phyloP scores from a whole-genome alignment of 2,888 invertebrate species.

The Pseudococcus viburni region DNA sequence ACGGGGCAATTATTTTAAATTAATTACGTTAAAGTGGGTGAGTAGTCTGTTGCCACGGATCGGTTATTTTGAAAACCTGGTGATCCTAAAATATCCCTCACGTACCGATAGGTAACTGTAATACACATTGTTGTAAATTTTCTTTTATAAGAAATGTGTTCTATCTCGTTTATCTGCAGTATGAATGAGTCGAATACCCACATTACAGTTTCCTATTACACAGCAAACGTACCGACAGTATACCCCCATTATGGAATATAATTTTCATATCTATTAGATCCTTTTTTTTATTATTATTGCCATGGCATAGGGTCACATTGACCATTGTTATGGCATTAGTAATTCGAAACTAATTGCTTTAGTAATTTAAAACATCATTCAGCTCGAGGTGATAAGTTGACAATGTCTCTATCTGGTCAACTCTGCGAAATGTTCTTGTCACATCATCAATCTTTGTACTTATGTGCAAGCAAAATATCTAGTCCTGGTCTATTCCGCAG shows the following conservation, averaged over 20 bases:
- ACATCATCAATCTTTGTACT: constrained; percentile 31
- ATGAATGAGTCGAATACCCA: constrained; percentile 13
- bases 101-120: not conserved
- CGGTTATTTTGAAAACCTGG: constrained; percentile 32
- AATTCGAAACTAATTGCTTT: constrained; percentile 51
- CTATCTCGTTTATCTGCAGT: constrained; percentile 35
- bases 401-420: not conserved
- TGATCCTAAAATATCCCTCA: constrained; percentile 2
- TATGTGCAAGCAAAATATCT: not conserved
- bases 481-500: not conserved
- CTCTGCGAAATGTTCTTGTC: constrained; percentile 1
- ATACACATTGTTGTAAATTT: not conserved
- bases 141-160: not conserved
- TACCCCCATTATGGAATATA: constrained; percentile 50
- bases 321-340: constrained; percentile 20
- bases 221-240: constrained; percentile 41
- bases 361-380: constrained; percentile 34
- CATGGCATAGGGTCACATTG: constrained; percentile 40
- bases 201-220: constrained; percentile 44
- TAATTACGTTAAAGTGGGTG: constrained; percentile 49
- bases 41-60: constrained; percentile 39
- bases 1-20: constrained; percentile 48
- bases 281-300: constrained; percentile 12
- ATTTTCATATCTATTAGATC: not conserved
- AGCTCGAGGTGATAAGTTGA: constrained; percentile 1